Conservation (phyloP, 2,888 invertebrate genomes). For the Eilema sororculum region DNA sequence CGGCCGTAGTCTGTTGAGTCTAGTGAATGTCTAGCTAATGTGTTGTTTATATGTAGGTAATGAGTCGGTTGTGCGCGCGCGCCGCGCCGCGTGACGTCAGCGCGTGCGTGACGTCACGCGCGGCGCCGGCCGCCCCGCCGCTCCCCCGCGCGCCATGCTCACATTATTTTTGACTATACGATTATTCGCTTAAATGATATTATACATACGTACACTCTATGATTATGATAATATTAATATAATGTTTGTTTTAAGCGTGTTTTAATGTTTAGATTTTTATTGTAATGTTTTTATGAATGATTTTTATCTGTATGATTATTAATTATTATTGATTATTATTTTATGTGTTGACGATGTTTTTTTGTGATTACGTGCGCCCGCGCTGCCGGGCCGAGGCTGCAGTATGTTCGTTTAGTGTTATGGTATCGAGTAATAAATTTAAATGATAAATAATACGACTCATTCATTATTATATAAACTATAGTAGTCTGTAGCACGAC, state of each 20-base stretch:
- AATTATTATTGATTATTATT: conserved; percentile 87
- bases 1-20: conserved; percentile 66
- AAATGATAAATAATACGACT: conserved; percentile 84
- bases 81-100: not conserved
- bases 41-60: conserved; percentile 30
- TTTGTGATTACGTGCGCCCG: conserved; percentile 84
- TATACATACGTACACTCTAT: conserved; percentile 87
- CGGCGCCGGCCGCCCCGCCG: conserved; percentile 54
- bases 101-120: not conserved
- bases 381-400: conserved; percentile 79
- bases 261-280: conserved; percentile 88
- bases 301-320: conserved; percentile 87
- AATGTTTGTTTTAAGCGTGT: conserved; percentile 88
- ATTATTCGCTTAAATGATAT: conserved; percentile 86
- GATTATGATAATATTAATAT: conserved; percentile 87
- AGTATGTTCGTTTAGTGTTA: conserved; percentile 82
- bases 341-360: conserved; percentile 87
- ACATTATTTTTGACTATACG: conserved; percentile 86
- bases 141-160: conserved; percentile 81
- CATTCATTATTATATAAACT: conserved; percentile 84
- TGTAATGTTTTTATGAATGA: conserved; percentile 88
- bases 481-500: conserved; percentile 85
- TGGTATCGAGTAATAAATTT: conserved; percentile 83
- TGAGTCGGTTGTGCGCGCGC: conserved; percentile 30
- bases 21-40: conserved; percentile 67